phyloP scores from a whole-genome alignment of 2,113 vertebrate species.

The Microcebus jonahi region DNA sequence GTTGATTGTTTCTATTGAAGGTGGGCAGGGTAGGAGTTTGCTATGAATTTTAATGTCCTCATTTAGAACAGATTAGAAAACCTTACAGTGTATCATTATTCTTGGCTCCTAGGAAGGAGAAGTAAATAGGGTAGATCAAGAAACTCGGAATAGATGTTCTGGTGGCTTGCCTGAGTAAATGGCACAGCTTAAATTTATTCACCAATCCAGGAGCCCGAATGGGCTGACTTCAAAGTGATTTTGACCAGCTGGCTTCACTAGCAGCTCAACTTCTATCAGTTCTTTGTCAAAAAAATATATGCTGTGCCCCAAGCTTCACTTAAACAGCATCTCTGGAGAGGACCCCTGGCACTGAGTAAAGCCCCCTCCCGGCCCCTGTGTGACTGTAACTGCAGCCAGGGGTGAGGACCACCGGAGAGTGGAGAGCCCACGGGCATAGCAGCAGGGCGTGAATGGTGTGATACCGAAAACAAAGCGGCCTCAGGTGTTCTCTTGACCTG shows the following conservation, averaged over 20 bases:
- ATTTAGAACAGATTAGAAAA: slow-evolving; percentile 27
- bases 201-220: background rate
- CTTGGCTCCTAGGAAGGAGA: background rate
- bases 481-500: background rate
- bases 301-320: background rate
- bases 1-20: background rate
- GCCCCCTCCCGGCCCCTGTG: too few species aligned
- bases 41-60: background rate
- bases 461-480: background rate
- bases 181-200: background rate
- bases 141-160: background rate
- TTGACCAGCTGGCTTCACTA: background rate
- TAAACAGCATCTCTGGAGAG: background rate
- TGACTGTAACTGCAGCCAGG: background rate
- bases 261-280: background rate
- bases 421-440: background rate
- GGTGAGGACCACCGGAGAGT: background rate
- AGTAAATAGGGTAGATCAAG: background rate
- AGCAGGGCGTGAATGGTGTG: background rate
- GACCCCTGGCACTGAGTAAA: background rate
- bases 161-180: background rate
- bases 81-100: background rate
- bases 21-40: background rate
- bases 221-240: background rate
- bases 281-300: background rate